These are phyloP conservation scores for Daboia siamensis DNA, from an alignment of 2,113 vertebrate genomes.

Conservation along the genomic window DNA sequence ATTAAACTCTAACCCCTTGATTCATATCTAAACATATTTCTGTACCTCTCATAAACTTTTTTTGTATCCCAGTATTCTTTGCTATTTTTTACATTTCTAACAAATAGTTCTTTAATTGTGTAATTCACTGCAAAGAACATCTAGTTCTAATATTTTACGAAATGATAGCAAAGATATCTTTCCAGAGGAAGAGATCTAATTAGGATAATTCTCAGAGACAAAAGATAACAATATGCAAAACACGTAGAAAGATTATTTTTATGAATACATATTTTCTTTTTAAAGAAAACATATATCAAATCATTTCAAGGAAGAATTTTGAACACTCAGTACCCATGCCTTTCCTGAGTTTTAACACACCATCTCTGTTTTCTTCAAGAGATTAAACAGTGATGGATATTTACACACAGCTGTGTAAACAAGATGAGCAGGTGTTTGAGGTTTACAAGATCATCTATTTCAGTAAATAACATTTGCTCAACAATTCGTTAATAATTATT, in stretches of 20 bases:
- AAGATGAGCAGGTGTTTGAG: slow-evolving; percentile 1
- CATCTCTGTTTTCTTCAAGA: neutral
- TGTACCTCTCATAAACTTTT: neutral
- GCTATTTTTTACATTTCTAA: neutral
- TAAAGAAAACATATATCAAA: neutral
- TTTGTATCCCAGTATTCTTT: slow-evolving; percentile 20
- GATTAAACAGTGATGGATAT: neutral
- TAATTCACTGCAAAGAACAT: neutral
- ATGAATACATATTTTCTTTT: neutral
- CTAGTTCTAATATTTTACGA: slow-evolving; percentile 42
- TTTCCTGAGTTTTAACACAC: neutral
- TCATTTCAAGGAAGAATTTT: neutral
- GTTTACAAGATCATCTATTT: slow-evolving; percentile 23
- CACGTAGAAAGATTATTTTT: slow-evolving; percentile 19
- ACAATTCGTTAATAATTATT: slow-evolving; percentile 16
- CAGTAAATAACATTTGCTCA: slow-evolving; percentile 19
- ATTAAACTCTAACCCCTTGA: slow-evolving; percentile 27
- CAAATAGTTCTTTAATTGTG: neutral
- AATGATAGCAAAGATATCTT: slow-evolving; percentile 7
- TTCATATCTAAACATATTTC: neutral
- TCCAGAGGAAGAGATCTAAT: neutral
- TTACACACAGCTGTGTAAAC: neutral
- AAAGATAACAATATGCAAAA: slow-evolving; percentile 18
- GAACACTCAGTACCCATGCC: neutral
- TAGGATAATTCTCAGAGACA: slow-evolving; percentile 28